A percentile compares a stretch with the other conserved stretches of the same genome.
phyloP scores from a whole-genome alignment of 2,888 invertebrate species.

The Ctena decussata region DNA sequence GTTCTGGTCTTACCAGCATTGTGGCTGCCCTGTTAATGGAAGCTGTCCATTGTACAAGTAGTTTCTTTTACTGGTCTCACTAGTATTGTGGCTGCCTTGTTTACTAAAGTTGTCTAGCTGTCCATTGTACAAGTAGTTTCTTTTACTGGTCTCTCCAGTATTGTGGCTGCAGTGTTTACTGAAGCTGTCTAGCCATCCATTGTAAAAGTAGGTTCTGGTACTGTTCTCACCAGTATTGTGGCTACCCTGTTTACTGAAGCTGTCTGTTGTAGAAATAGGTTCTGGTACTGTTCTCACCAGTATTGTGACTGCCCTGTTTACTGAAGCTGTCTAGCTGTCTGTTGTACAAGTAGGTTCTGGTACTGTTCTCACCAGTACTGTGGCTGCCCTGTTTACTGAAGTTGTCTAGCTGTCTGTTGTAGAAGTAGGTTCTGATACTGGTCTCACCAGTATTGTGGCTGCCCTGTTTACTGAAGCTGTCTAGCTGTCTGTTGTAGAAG shows the following conservation, averaged over 20 bases:
- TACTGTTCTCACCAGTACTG: conserved; percentile 94
- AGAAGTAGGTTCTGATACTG: conserved; percentile 92
- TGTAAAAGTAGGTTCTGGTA: conserved; percentile 95
- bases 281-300: conserved; percentile 96
- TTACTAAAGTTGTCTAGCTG: no score
- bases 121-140: no score
- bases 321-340: conserved; percentile 90
- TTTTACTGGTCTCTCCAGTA: no score
- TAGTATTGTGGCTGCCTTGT: no score
- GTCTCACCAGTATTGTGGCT: no score
- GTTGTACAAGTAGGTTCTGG: conserved; percentile 95
- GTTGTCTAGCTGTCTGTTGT: conserved; percentile 92
- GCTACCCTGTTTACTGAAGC: conserved; percentile 91
- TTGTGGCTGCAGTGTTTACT: no score
- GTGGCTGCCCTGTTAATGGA: no score
- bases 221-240: conserved; percentile 94
- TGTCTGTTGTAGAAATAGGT: conserved; percentile 95
- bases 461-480: no score
- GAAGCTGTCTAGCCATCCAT: no score
- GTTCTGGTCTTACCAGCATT: no score
- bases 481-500: conserved; percentile 92
- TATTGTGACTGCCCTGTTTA: conserved; percentile 93
- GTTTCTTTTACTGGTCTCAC: no score
- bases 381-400: conserved; percentile 92
- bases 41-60: no score